Conservation (phyloP, 2,888 invertebrate species). For the Parthenolecanium corni region DNA sequence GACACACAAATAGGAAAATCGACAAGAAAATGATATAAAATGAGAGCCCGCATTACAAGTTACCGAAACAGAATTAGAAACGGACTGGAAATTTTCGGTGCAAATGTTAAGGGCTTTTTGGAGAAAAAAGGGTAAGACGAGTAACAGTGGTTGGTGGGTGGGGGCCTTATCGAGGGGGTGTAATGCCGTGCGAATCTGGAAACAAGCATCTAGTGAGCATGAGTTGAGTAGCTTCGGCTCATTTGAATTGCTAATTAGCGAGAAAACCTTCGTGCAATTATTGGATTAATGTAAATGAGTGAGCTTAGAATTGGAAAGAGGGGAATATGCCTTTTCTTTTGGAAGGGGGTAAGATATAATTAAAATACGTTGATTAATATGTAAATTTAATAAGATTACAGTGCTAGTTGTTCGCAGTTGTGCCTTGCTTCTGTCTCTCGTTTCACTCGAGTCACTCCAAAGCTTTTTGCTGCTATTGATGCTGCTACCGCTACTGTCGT, state of each 20-base stretch:
- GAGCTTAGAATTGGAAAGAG: slow-evolving; percentile 28
- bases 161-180: background rate
- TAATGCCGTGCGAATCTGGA: slow-evolving; percentile 20
- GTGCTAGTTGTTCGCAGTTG: slow-evolving; percentile 36
- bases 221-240: slow-evolving; percentile 26
- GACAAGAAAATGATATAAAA: background rate
- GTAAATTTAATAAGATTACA: slow-evolving; percentile 97
- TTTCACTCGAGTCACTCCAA: slow-evolving; percentile 2
- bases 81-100: slow-evolving; percentile 28
- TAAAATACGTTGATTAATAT: slow-evolving; percentile 98
- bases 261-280: slow-evolving; percentile 50
- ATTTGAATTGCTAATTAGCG: slow-evolving; percentile 28
- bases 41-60: background rate
- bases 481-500: no score
- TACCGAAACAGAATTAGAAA: slow-evolving; percentile 23
- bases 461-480: background rate
- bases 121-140: slow-evolving; percentile 1
- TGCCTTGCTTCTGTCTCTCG: slow-evolving; percentile 17
- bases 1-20: background rate
- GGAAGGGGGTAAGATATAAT: slow-evolving; percentile 52
- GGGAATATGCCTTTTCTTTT: slow-evolving; percentile 26
- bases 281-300: slow-evolving; percentile 85
- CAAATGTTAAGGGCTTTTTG: slow-evolving; percentile 25
- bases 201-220: slow-evolving; percentile 28
- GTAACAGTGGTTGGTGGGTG: no score